Base-by-base conservation (phyloP, 2,888 invertebrate species). In the Lasioglossum pauxillum region DNA sequence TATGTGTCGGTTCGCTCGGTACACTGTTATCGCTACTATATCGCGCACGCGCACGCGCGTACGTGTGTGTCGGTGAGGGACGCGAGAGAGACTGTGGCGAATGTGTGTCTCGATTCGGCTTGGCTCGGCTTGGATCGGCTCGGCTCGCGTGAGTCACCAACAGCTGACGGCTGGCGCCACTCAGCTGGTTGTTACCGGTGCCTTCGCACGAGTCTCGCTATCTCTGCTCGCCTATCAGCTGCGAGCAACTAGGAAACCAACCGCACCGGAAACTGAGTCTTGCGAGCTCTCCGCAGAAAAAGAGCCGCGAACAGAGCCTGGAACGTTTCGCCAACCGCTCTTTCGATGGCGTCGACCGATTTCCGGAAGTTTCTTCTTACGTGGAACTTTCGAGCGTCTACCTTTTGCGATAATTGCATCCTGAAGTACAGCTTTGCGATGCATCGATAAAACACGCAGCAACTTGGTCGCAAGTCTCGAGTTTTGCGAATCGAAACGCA, bases 101-200 rank as follows among this genome's bases (percentile, higher is more conserved):
- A 19, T 41, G 71, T 41, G 41, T 41, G 41, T 7, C 23, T 7
- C n/a, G 23, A 4, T n/a, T 64, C 76, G 75, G 77, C 80, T 84
- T 49, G 82, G 27, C 60, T 78, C 80, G 78, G 53, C 31, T 64
- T 1, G 31, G 64, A 0, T 31, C 83, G 80, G 87, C 83, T 64
- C 86, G 87, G 87, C 90, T 91, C 91, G 93, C 92, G 93, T 94
- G 94, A 95, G 94, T 94, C 94, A 95, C 94, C 93, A 94, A 94
- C 94, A 94, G 94, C 95, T 95, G 94, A 94, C 94, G 94, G 91
- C 93, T 94, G 95, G 94, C 94, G 94, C 95, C 94, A 94, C 94
- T 95, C 94, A 94, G 95, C 94, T 94, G 94, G 94, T 90, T 94
- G 92, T 93, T 94, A 93, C 93, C 93, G 92, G 92, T 93, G 92